These are phyloP conservation scores for Pachyuromys duprasi DNA, from an alignment of 2,797 vertebrate genomes.

Conservation along the genomic window DNA sequence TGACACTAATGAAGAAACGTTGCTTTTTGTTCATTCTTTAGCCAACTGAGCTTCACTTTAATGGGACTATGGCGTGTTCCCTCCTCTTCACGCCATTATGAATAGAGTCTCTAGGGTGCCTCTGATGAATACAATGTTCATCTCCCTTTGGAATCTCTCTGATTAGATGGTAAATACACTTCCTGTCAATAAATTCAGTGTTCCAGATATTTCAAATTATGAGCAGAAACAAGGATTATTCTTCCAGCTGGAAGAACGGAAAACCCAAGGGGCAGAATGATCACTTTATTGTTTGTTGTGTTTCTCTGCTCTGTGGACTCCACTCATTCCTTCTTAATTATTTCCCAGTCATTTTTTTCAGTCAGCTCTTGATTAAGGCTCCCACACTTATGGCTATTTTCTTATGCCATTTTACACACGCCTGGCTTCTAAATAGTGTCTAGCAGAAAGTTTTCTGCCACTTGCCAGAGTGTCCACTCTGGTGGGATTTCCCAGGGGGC, in stretches of 20 bases:
- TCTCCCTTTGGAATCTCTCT: slow-evolving; percentile 63
- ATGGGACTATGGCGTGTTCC: slow-evolving; percentile 52
- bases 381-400: slow-evolving; percentile 76
- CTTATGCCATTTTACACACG: slow-evolving; percentile 69
- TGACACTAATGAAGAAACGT: slow-evolving; percentile 80
- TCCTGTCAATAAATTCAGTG: slow-evolving; percentile 37
- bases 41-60: slow-evolving; percentile 72
- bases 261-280: slow-evolving; percentile 27
- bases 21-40: slow-evolving; percentile 79
- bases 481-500: slow-evolving; percentile 79
- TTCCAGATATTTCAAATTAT: slow-evolving; percentile 48
- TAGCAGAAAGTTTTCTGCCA: slow-evolving; percentile 75
- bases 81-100: slow-evolving; percentile 43
- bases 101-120: slow-evolving; percentile 63
- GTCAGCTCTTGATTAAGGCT: slow-evolving; percentile 73
- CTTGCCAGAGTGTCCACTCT: slow-evolving; percentile 76
- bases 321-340: slow-evolving; percentile 83
- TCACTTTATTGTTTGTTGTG: slow-evolving; percentile 72
- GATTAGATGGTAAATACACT: slow-evolving; percentile 68
- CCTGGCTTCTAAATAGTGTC: slow-evolving; percentile 78
- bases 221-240: slow-evolving; percentile 64
- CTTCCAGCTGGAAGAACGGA: slow-evolving; percentile 75
- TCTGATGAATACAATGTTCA: slow-evolving; percentile 1
- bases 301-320: slow-evolving; percentile 27
- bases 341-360: slow-evolving; percentile 79